Conservation (phyloP, 2,888 invertebrate species). For the Malthinus flaveolus region DNA sequence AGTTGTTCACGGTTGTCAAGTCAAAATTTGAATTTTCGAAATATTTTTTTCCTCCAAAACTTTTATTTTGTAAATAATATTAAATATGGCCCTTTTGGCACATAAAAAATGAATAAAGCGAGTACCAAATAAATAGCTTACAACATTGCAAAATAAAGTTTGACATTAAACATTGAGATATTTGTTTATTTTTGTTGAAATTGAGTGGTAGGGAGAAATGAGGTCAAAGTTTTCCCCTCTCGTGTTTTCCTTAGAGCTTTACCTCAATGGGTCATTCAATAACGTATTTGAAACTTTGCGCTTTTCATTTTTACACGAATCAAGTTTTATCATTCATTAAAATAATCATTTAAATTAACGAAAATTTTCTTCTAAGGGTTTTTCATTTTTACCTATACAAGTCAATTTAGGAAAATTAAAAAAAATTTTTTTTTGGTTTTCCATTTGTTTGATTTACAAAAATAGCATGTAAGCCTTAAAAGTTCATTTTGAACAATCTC, state of each 20-base stretch:
- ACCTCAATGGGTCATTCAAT: constrained; percentile 41
- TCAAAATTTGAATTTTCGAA: no score
- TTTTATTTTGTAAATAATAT: no score
- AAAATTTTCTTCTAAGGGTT: background rate
- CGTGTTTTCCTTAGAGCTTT: constrained; percentile 31
- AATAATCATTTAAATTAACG: background rate
- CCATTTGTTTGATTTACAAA: background rate
- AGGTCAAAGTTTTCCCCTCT: constrained; percentile 37
- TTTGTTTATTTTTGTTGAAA: constrained; percentile 36
- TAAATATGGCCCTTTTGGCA: no score
- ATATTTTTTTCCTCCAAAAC: no score
- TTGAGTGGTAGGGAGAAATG: constrained; percentile 32
- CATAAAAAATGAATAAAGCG: no score
- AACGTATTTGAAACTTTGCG: constrained; percentile 23
- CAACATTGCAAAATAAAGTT: constrained; percentile 13
- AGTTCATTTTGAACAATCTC: background rate
- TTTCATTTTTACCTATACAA: background rate
- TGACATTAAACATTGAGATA: constrained; percentile 23
- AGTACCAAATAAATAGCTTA: no score
- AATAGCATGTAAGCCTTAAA: background rate
- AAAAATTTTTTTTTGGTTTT: background rate
- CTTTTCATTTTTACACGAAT: constrained; percentile 21
- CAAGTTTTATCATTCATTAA: constrained; percentile 13
- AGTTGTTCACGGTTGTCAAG: no score
- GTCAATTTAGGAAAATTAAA: background rate